phyloP scores from a whole-genome alignment of 2,797 vertebrate species.

The Telmatherina bonti region DNA sequence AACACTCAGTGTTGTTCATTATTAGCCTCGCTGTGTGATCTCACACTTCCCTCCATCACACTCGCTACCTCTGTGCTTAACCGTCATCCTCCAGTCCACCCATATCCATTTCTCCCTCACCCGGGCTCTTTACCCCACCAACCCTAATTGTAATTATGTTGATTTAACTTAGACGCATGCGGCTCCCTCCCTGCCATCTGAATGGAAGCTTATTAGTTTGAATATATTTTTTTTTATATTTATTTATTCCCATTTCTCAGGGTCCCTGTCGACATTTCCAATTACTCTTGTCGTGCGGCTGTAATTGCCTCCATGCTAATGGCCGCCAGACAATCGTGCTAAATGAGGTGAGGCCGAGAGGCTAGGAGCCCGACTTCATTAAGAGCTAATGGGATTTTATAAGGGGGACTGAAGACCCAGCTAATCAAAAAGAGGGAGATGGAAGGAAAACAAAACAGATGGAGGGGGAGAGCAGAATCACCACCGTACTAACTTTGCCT shows the following conservation, averaged over 20 bases:
- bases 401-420: conserved; percentile 87
- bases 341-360: conserved; percentile 99
- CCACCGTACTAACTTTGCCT: conserved; percentile 71
- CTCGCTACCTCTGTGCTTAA: conserved; percentile 64
- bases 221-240: conserved; percentile 92
- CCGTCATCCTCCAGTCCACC: conserved; percentile 70
- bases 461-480: conserved; percentile 82
- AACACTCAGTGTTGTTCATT: conserved; percentile 48
- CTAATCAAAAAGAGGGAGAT: conserved; percentile 88
- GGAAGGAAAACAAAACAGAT: conserved; percentile 88
- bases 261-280: conserved; percentile 99
- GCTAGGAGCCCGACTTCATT: conserved; percentile 99
- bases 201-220: conserved; percentile 98
- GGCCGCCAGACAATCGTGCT: conserved; percentile 99
- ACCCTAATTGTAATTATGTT: conserved; percentile 99
- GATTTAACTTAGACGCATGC: conserved; percentile 95
- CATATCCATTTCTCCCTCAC: conserved; percentile 72
- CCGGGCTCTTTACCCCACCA: conserved; percentile 82
- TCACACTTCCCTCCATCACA: conserved; percentile 52
- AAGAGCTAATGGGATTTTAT: conserved; percentile 99
- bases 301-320: conserved; percentile 99
- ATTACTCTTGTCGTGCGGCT: conserved; percentile 99
- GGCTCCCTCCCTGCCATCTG: conserved; percentile 88
- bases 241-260: conserved; percentile 99
- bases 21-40: conserved; percentile 61